phyloP scores from a whole-genome alignment of 2,797 vertebrate species.

The Borostomias antarcticus region DNA sequence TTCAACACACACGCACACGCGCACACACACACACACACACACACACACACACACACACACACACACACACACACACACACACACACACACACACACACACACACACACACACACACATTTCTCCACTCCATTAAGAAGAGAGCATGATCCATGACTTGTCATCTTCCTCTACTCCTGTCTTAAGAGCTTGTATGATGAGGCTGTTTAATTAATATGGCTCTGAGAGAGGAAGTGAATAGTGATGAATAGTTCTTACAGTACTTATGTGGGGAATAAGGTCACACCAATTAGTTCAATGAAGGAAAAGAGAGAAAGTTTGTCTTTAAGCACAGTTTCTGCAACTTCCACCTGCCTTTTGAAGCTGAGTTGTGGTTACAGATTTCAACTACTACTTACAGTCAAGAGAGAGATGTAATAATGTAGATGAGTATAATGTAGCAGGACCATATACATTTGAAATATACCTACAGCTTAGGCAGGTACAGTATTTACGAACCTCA shows the following conservation, averaged over 20 bases:
- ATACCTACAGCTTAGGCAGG: too few relatives aligned
- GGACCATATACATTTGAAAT: too few relatives aligned
- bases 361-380: neutral
- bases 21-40: neutral
- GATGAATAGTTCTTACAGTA: neutral
- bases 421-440: too few relatives aligned
- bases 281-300: slow-evolving; percentile 26
- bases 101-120: neutral
- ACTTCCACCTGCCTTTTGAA: slow-evolving; percentile 27
- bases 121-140: neutral
- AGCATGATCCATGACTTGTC: neutral
- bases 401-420: neutral
- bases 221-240: slow-evolving; percentile 8
- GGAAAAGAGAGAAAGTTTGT: neutral
- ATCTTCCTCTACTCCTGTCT: neutral
- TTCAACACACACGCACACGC: neutral
- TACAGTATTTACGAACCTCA: too few relatives aligned
- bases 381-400: neutral
- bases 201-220: neutral
- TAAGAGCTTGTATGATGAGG: neutral
- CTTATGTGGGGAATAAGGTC: slow-evolving; percentile 15
- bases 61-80: neutral
- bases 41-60: neutral
- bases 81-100: neutral
- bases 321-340: slow-evolving; percentile 12